Percentiles rank a stretch among this genome's conserved stretches.
These are phyloP conservation scores for Troilus luridus DNA, from an alignment of 2,888 invertebrate genomes.

Conservation along the genomic window DNA sequence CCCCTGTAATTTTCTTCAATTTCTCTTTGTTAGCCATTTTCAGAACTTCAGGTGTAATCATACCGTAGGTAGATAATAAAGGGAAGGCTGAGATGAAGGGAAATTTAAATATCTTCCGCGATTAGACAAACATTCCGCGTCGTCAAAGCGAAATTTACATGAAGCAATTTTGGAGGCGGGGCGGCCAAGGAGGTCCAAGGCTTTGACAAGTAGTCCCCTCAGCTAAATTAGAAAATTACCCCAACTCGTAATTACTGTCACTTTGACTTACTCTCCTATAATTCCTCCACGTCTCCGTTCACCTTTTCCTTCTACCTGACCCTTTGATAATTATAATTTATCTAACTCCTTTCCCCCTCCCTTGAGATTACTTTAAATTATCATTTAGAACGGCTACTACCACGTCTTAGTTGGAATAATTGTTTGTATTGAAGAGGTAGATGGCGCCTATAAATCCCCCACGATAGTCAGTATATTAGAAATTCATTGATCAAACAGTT, in stretches of 20 bases:
- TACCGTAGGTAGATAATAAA: constrained; percentile 18
- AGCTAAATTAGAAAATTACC: constrained; percentile 57
- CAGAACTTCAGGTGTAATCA: background rate
- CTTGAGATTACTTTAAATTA: constrained; percentile 19
- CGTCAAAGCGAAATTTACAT: constrained; percentile 55
- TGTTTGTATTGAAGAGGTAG: background rate
- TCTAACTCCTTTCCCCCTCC: background rate
- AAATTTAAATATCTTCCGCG: constrained; percentile 45
- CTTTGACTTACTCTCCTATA: constrained; percentile 58
- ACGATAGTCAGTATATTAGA: too few relatives aligned
- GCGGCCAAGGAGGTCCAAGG: constrained; percentile 36
- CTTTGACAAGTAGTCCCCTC: constrained; percentile 48
- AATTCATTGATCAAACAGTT: too few relatives aligned
- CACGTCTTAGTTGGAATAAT: background rate
- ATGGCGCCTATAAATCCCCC: background rate
- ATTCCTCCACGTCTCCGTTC: constrained; percentile 53
- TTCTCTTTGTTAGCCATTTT: constrained; percentile 11
- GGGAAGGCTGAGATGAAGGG: constrained; percentile 39
- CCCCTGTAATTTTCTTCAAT: constrained; percentile 2
- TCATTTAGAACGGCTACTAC: background rate
- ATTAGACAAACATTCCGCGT: constrained; percentile 48
- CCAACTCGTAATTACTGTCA: constrained; percentile 57
- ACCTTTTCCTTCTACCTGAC: constrained; percentile 14
- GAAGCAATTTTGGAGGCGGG: constrained; percentile 52
- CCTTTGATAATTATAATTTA: constrained; percentile 55